Percentiles rank a stretch among this genome's conserved stretches.
Evolutionary conservation across 2,797 vertebrate species (phyloP).

Genomic region (Gambelia wislizenii): DNA sequence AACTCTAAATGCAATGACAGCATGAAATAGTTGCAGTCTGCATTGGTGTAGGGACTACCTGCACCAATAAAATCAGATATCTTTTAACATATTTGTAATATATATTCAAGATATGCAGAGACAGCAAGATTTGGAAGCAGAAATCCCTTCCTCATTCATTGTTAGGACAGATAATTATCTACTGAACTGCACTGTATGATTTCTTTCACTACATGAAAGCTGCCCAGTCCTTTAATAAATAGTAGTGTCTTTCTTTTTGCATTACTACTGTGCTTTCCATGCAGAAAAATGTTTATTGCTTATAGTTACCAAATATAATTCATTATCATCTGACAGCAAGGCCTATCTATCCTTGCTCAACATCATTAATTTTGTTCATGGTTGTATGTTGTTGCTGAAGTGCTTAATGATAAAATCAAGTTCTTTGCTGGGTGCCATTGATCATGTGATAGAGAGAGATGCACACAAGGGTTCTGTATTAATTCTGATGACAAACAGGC

Average conservation of each 20-base stretch:
- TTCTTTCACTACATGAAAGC: constrained; percentile 39
- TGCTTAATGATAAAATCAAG: constrained; percentile 83
- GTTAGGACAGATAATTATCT: constrained; percentile 29
- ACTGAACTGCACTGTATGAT: constrained; percentile 29
- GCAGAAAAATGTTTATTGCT: constrained; percentile 36
- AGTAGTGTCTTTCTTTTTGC: constrained; percentile 30
- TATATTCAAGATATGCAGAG: not conserved
- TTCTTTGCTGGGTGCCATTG: constrained; percentile 76
- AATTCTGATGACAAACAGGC: constrained; percentile 80
- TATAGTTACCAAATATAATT: constrained; percentile 74
- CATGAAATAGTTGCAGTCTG: too few species aligned
- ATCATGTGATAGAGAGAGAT: constrained; percentile 78
- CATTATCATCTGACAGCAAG: constrained; percentile 78
- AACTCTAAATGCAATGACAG: too few species aligned
- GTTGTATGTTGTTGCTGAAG: constrained; percentile 76
- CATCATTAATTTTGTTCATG: constrained; percentile 77
- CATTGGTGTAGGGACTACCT: too few species aligned
- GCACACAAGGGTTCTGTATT: constrained; percentile 78
- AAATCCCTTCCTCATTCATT: constrained; percentile 31
- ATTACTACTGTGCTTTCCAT: constrained; percentile 48
- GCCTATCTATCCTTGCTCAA: constrained; percentile 62
- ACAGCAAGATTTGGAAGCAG: not conserved
- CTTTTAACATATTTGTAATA: not conserved
- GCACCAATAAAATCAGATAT: not conserved
- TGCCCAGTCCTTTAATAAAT: constrained; percentile 44